Conservation (phyloP, 2,888 invertebrate species). For the Andrena flavipes region DNA sequence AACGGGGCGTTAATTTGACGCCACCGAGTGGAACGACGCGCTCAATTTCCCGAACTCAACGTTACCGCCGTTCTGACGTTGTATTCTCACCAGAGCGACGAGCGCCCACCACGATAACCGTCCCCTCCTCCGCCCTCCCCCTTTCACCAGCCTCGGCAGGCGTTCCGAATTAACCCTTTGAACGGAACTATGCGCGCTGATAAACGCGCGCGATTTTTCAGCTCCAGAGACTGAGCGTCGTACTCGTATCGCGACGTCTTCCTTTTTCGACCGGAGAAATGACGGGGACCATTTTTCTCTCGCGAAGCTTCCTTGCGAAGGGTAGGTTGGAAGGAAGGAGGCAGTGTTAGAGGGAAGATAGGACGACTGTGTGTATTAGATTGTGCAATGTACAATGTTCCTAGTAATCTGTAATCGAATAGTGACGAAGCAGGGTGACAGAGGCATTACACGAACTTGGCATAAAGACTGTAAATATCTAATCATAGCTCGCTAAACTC, state of each 20-base stretch:
- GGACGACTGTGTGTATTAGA: not conserved
- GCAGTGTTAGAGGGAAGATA: not conserved
- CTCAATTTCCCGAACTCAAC: conserved; percentile 79
- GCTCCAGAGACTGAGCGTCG: not conserved
- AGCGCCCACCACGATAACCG: conserved; percentile 30
- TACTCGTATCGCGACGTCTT: not conserved
- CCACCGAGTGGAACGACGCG: conserved; percentile 78
- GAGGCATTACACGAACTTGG: not conserved
- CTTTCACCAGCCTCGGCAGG: not conserved
- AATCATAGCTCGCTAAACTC: too few species aligned
- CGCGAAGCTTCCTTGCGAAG: not conserved
- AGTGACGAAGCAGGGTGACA: not conserved
- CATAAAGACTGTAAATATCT: too few species aligned
- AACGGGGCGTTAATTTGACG: conserved; percentile 81
- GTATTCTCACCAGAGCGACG: conserved; percentile 32
- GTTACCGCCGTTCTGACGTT: conserved; percentile 66
- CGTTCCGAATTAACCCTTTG: conserved; percentile 56
- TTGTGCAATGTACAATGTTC: not conserved
- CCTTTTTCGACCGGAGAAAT: not conserved
- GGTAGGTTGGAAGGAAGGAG: not conserved
- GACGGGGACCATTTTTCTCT: too few species aligned
- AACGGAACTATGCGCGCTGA: conserved; percentile 34
- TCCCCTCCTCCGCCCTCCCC: not conserved
- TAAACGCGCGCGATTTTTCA: conserved; percentile 53
- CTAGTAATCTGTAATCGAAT: not conserved